A percentile compares a stretch with the other conserved stretches of the same genome.
phyloP scores from a whole-genome alignment of 2,888 invertebrate species.

The Eumerus sabulonum region DNA sequence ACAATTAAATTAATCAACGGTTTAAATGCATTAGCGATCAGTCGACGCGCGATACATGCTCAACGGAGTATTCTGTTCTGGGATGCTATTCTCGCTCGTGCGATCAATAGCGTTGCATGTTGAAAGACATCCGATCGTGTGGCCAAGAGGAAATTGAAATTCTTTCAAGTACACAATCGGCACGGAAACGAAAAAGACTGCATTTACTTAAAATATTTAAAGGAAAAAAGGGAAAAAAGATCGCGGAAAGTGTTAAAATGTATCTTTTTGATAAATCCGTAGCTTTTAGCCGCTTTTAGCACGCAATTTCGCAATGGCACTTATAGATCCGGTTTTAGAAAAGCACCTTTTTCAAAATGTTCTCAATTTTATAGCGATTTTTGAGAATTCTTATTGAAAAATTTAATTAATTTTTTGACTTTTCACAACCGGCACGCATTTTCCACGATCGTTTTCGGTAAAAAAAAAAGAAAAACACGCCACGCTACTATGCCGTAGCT shows the following conservation, averaged over 20 bases:
- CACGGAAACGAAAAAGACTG: constrained; percentile 16
- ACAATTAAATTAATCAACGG: constrained; percentile 65
- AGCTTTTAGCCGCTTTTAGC: constrained; percentile 39
- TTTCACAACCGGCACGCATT: constrained; percentile 55
- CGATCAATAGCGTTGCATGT: constrained; percentile 45
- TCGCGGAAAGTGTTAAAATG: neutral
- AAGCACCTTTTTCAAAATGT: constrained; percentile 34
- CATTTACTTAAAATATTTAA: constrained; percentile 26
- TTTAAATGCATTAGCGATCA: constrained; percentile 52
- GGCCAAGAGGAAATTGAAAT: constrained; percentile 33
- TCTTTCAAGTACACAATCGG: constrained; percentile 7
- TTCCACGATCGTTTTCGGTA: constrained; percentile 60
- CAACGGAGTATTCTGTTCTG: no score
- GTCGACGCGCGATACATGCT: constrained; percentile 11
- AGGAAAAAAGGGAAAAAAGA: neutral
- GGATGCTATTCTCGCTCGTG: constrained; percentile 37
- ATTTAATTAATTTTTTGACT: constrained; percentile 33
- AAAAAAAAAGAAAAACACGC: no score
- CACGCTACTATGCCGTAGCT: constrained; percentile 58
- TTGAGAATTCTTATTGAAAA: no score
- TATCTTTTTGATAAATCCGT: constrained; percentile 32
- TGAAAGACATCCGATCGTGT: constrained; percentile 24
- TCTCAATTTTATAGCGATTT: constrained; percentile 34
- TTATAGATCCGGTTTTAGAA: neutral
- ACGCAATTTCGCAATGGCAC: constrained; percentile 44